These are phyloP conservation scores for Shinisaurus crocodilurus DNA, from an alignment of 2,113 vertebrate genomes.

Conservation along the genomic window DNA sequence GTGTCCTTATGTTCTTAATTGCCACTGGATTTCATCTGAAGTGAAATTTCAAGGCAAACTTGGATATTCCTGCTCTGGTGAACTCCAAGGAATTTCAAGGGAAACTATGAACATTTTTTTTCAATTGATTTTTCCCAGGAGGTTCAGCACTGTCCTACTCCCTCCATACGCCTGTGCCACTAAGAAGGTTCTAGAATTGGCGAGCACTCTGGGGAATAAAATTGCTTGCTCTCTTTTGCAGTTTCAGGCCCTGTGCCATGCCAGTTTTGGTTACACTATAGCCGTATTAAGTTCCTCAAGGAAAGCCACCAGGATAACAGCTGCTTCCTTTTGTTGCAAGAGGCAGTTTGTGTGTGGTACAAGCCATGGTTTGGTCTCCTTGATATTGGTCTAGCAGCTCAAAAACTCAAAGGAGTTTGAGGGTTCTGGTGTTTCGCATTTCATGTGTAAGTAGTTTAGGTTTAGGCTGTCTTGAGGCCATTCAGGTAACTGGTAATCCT, in stretches of 20 bases:
- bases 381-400: neutral
- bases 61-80: no score
- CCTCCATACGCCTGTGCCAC: neutral
- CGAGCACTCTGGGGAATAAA: conserved; percentile 13
- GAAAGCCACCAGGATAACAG: neutral
- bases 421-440: conserved; percentile 17
- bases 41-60: neutral
- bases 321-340: conserved; percentile 18
- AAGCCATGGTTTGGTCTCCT: neutral
- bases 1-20: neutral
- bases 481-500: conserved; percentile 32
- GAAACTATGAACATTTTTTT: neutral
- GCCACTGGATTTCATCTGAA: neutral
- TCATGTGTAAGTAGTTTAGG: conserved; percentile 15
- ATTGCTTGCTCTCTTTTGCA: conserved; percentile 22
- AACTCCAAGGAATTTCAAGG: neutral
- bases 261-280: conserved; percentile 31
- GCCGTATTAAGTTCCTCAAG: conserved; percentile 33
- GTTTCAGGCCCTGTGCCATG: conserved; percentile 9
- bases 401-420: neutral
- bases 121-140: neutral
- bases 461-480: neutral
- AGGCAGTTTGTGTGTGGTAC: neutral
- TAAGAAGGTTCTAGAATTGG: conserved; percentile 37
- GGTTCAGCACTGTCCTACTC: neutral